Conservation (phyloP, 2,113 vertebrate species). For the Willisornis vidua region DNA sequence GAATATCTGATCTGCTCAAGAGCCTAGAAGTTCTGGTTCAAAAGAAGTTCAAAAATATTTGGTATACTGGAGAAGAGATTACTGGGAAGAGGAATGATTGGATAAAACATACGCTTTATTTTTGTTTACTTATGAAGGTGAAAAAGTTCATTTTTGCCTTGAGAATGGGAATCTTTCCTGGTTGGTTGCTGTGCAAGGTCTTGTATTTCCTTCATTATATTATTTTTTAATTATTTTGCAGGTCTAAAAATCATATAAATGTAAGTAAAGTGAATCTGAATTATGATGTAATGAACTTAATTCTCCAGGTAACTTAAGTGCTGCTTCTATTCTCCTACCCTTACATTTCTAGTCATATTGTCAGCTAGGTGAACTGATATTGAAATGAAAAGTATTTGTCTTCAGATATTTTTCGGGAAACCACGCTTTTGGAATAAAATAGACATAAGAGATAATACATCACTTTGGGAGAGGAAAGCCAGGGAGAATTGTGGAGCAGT, state of each 20-base stretch:
- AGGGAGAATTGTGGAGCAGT: neutral
- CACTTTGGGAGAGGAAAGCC: neutral
- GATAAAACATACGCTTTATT: neutral
- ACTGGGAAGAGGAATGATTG: neutral
- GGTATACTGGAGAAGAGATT: neutral
- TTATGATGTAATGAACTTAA: neutral
- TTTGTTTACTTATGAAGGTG: neutral
- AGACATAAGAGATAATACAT: neutral
- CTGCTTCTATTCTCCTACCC: neutral
- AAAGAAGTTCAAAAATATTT: neutral
- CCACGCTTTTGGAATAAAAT: neutral
- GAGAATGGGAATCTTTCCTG: neutral
- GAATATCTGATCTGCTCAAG: neutral
- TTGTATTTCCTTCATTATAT: neutral
- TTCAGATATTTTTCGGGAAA: neutral
- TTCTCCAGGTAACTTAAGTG: neutral
- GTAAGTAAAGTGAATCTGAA: neutral
- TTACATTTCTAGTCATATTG: neutral
- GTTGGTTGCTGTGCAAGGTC: neutral
- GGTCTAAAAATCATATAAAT: neutral
- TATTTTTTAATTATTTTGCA: neutral
- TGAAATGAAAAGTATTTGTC: neutral
- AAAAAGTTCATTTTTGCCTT: neutral
- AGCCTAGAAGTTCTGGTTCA: neutral
- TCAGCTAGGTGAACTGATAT: neutral